Percentiles rank a stretch among this genome's conserved stretches.
These are phyloP conservation scores for Brachypteracias leptosomus DNA, from an alignment of 2,113 vertebrate species.

Conservation along the genomic window DNA sequence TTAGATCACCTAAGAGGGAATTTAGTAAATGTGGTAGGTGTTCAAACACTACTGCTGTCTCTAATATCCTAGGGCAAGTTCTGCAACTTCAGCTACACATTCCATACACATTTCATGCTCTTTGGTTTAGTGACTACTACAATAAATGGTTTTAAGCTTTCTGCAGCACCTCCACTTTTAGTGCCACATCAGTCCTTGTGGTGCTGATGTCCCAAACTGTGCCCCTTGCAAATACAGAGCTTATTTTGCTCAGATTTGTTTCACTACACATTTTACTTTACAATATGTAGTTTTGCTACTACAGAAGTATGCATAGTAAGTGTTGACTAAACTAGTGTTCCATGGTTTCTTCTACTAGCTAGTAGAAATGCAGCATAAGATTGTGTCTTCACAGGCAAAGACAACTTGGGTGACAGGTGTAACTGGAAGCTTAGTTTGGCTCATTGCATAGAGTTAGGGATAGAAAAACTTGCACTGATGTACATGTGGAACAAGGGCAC, in stretches of 20 bases:
- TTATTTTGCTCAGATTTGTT: not conserved
- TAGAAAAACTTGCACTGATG: not conserved
- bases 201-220: not conserved
- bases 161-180: not conserved
- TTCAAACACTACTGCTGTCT: not conserved
- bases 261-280: not conserved
- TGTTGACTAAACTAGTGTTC: not conserved
- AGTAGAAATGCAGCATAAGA: not conserved
- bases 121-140: not conserved
- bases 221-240: not conserved
- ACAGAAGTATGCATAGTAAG: not conserved
- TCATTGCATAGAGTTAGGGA: not conserved
- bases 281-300: not conserved
- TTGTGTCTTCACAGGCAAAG: not conserved
- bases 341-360: not conserved
- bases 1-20: not conserved
- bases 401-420: not conserved
- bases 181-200: not conserved
- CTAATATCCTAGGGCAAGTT: not conserved
- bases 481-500: accelerated
- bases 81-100: not conserved
- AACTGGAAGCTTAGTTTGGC: not conserved
- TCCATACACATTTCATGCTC: not conserved
- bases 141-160: not conserved
- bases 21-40: not conserved